Conservation (phyloP, 92 coral and sea anemone genomes). For the Palythoa grandis region DNA sequence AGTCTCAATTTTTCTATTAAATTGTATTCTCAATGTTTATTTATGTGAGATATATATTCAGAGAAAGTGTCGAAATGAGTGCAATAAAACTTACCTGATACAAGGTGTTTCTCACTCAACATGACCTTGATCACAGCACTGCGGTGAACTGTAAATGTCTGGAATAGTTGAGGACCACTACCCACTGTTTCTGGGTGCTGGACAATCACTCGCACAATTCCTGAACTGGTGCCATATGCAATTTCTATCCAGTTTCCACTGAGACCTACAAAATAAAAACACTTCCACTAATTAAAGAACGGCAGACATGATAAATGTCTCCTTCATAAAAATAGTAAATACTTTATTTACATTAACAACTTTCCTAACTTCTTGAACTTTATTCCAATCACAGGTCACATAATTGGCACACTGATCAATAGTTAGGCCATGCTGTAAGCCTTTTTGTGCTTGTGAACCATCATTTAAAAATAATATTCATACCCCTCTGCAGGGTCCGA, state of each 20-base stretch:
- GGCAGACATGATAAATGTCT: too few relatives aligned
- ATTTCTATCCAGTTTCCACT: conserved; percentile 99
- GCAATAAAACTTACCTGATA: conserved; percentile 60
- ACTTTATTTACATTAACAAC: too few relatives aligned
- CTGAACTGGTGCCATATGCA: conserved; percentile 97
- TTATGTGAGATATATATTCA: too few relatives aligned
- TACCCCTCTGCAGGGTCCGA: too few relatives aligned
- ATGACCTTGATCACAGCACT: conserved; percentile 93
- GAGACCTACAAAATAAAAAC: conserved; percentile 60
- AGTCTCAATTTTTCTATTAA: too few relatives aligned
- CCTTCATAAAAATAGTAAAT: too few relatives aligned
- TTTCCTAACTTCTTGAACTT: too few relatives aligned
- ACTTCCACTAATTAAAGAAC: not conserved
- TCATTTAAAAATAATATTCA: too few relatives aligned
- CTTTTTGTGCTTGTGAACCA: too few relatives aligned
- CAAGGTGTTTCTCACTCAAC: conserved; percentile 97
- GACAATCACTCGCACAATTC: conserved; percentile 93
- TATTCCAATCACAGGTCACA: not conserved
- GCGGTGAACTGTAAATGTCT: conserved; percentile 98
- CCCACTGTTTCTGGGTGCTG: conserved; percentile 99
- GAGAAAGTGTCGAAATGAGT: too few relatives aligned
- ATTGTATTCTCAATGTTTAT: too few relatives aligned
- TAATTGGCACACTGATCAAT: not conserved
- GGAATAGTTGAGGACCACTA: conserved; percentile 97
- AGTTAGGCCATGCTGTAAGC: too few relatives aligned